phyloP scores from a whole-genome alignment of 2,888 invertebrate species.

The Frankliniella intonsa region DNA sequence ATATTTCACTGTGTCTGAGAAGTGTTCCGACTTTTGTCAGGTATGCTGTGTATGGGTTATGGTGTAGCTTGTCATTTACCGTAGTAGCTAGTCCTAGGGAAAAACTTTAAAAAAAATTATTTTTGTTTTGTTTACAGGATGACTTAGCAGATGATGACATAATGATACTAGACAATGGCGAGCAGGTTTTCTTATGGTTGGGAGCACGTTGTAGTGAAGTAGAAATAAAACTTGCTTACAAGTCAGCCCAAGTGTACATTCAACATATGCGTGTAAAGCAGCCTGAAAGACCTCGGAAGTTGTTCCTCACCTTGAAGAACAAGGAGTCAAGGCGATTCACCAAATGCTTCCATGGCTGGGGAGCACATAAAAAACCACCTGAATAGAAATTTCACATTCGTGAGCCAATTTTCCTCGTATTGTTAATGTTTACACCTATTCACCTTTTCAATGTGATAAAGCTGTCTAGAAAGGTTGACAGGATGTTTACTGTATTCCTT shows the following conservation, averaged over 20 bases:
- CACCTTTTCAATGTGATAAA: background rate
- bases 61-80: background rate
- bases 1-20: constrained; percentile 98
- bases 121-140: constrained; percentile 59
- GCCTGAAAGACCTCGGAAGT: constrained; percentile 81
- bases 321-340: constrained; percentile 93
- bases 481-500: background rate
- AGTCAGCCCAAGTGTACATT: constrained; percentile 97
- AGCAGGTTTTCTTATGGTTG: constrained; percentile 96
- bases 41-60: constrained; percentile 47
- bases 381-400: constrained; percentile 51
- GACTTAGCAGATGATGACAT: constrained; percentile 99
- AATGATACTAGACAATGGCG: constrained; percentile 98
- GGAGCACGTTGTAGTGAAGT: constrained; percentile 96
- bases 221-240: constrained; percentile 96
- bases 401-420: background rate
- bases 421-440: background rate
- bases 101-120: constrained; percentile 42
- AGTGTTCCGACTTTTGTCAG: constrained; percentile 97
- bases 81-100: background rate
- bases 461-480: background rate
- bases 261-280: constrained; percentile 96
- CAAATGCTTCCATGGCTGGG: constrained; percentile 99
- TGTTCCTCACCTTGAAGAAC: constrained; percentile 91
- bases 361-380: constrained; percentile 75